Evolutionary conservation across 2,113 vertebrate species (phyloP).

Genomic region (Chloropsis cyanopogon): DNA sequence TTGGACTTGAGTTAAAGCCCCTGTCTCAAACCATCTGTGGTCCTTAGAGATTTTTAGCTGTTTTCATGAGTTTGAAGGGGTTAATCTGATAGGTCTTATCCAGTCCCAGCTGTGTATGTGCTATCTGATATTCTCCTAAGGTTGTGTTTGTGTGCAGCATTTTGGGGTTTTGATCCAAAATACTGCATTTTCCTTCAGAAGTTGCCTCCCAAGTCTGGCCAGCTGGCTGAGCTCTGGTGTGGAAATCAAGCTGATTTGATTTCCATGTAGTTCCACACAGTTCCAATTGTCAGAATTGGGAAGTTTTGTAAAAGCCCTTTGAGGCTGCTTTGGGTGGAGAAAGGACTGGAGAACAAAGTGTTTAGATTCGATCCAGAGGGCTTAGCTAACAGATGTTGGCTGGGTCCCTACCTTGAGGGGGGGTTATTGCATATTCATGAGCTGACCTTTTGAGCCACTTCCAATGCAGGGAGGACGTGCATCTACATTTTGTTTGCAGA

Average conservation of each 20-base stretch:
- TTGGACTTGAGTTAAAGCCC: background rate
- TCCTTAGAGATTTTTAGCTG: background rate
- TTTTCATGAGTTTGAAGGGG: background rate
- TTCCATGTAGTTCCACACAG: background rate
- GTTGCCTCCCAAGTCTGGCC: background rate
- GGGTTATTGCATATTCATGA: slow-evolving; percentile 33
- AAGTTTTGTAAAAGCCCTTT: background rate
- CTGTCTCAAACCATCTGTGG: background rate
- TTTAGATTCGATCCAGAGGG: background rate
- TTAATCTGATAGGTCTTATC: background rate
- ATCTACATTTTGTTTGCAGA: background rate
- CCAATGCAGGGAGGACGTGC: background rate
- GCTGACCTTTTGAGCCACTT: slow-evolving; percentile 37
- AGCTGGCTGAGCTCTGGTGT: background rate
- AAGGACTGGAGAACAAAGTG: background rate
- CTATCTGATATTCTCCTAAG: background rate
- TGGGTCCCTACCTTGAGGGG: background rate
- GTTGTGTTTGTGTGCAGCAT: background rate
- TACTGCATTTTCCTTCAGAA: background rate
- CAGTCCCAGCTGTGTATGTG: background rate
- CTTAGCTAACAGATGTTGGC: slow-evolving; percentile 32
- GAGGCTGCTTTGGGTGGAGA: background rate
- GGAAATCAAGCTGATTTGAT: background rate
- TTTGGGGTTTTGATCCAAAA: background rate
- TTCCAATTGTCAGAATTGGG: background rate